Percentiles rank a stretch among this genome's conserved stretches.
Conservation (phyloP, 2,888 invertebrate species). For the Polymixis lichenea region DNA sequence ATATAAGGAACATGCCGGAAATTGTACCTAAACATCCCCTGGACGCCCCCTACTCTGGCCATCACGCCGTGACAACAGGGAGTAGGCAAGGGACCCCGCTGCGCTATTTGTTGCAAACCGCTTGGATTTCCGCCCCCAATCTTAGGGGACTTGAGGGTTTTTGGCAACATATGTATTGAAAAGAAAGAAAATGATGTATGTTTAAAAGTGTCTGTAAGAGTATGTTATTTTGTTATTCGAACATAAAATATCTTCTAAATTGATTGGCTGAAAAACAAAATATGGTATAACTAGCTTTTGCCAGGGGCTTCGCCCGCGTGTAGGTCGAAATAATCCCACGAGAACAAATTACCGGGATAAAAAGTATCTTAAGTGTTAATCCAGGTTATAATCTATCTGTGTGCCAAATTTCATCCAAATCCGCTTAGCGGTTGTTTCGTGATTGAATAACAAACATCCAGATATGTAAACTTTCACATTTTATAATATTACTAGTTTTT, state of each 20-base stretch:
- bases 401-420: too few relatives aligned
- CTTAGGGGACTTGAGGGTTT: slow-evolving; percentile 68
- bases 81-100: slow-evolving; percentile 72
- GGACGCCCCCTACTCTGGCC: slow-evolving; percentile 59
- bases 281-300: too few relatives aligned
- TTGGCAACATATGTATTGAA: slow-evolving; percentile 17
- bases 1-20: slow-evolving; percentile 65
- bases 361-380: too few relatives aligned
- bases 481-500: too few relatives aligned
- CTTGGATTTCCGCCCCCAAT: slow-evolving; percentile 77
- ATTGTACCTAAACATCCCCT: slow-evolving; percentile 64
- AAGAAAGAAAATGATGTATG: neutral
- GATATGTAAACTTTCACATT: too few relatives aligned
- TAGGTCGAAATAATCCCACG: too few relatives aligned
- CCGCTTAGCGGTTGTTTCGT: too few relatives aligned
- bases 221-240: neutral
- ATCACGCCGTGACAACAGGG: slow-evolving; percentile 71
- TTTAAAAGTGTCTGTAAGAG: neutral
- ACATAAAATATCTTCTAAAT: neutral
- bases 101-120: slow-evolving; percentile 83
- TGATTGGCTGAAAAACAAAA: neutral
- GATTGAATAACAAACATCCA: too few relatives aligned
- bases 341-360: too few relatives aligned
- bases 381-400: too few relatives aligned
- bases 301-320: too few relatives aligned